phyloP scores from a whole-genome alignment of 2,797 vertebrate genomes.

The Nyctibius grandis region DNA sequence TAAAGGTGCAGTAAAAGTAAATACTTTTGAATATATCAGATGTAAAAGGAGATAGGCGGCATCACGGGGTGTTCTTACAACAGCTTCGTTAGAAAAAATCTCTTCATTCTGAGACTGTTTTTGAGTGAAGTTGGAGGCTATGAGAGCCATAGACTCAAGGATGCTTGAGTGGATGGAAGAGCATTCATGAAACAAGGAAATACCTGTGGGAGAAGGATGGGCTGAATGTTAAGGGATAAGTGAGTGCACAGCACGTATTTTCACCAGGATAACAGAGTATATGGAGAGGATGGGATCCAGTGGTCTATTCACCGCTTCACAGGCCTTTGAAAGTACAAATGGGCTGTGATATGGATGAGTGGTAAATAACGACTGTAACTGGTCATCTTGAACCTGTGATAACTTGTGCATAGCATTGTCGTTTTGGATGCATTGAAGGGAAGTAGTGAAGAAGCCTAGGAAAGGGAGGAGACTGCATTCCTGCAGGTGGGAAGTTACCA shows the following conservation, averaged over 20 bases:
- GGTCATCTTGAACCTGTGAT: background rate
- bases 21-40: background rate
- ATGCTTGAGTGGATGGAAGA: background rate
- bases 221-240: background rate
- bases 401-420: background rate
- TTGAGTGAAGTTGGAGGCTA: background rate
- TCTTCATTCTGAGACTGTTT: background rate
- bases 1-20: background rate
- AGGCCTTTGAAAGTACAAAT: background rate
- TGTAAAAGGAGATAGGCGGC: background rate
- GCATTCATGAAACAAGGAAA: background rate
- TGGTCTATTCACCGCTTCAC: background rate
- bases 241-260: rapidly evolving
- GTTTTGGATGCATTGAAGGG: background rate
- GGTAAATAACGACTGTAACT: background rate
- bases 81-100: background rate
- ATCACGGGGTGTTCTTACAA: background rate
- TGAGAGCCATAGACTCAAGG: background rate
- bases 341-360: background rate
- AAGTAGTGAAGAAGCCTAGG: background rate
- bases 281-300: background rate
- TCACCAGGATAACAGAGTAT: background rate
- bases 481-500: background rate
- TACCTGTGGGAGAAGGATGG: background rate
- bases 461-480: background rate